These are phyloP conservation scores for Entosphenus tridentatus DNA, from an alignment of 2,113 vertebrate species.

Conservation along the genomic window DNA sequence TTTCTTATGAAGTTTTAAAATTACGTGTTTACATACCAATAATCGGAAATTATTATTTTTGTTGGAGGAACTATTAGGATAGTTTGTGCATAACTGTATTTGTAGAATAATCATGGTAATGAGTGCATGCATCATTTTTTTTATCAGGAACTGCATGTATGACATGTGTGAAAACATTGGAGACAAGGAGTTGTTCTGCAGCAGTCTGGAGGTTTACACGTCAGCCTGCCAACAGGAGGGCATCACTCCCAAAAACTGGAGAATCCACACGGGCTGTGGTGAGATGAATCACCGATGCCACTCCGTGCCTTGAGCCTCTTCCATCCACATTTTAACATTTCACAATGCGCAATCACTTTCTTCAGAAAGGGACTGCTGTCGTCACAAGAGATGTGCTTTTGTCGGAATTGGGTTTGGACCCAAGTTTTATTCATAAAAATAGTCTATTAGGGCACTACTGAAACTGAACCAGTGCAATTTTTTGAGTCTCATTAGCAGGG, in stretches of 20 bases:
- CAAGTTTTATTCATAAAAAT: no score
- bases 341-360: background rate
- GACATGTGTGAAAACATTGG: slow-evolving; percentile 15
- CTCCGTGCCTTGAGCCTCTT: background rate
- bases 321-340: background rate
- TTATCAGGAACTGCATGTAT: slow-evolving; percentile 19
- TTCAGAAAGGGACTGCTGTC: background rate
- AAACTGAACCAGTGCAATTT: no score
- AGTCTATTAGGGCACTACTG: no score
- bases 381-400: background rate
- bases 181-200: slow-evolving; percentile 13
- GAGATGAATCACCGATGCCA: slow-evolving; percentile 9
- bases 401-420: no score
- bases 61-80: no score
- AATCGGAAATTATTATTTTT: no score
- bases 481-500: no score
- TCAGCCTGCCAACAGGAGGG: slow-evolving; percentile 18
- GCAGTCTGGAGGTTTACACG: slow-evolving; percentile 17
- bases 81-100: no score
- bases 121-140: no score
- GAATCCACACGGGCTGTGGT: slow-evolving; percentile 14
- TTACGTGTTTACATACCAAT: no score
- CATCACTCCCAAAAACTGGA: slow-evolving; percentile 17
- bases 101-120: no score
- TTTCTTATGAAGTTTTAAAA: no score